A percentile compares a stretch with the other conserved stretches of the same genome.
phyloP scores from a whole-genome alignment of 2,888 invertebrate genomes.

The Timema podura region DNA sequence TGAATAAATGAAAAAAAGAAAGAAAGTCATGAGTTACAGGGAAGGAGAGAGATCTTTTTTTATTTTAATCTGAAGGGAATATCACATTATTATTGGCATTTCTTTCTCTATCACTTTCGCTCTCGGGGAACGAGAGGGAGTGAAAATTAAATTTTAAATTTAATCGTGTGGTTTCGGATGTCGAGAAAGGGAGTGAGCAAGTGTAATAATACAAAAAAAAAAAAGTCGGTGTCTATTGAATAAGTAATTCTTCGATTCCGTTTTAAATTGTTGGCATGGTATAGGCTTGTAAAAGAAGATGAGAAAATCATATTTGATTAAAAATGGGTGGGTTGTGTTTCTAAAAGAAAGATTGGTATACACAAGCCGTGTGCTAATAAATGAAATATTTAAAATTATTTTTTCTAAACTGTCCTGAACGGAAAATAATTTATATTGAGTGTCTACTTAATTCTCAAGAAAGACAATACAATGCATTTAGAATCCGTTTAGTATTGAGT shows the following conservation, averaged over 20 bases:
- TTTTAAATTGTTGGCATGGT: not conserved
- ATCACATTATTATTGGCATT: constrained; percentile 26
- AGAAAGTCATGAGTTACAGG: constrained; percentile 14
- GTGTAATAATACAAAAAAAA: constrained; percentile 21
- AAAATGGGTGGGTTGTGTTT: too few relatives aligned
- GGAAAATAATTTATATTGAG: too few relatives aligned
- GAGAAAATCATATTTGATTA: too few relatives aligned
- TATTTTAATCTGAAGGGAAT: constrained; percentile 22
- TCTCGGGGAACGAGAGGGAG: constrained; percentile 10
- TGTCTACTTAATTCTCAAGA: too few relatives aligned
- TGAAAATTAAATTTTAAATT: constrained; percentile 32
- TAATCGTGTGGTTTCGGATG: constrained; percentile 31
- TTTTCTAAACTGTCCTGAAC: too few relatives aligned
- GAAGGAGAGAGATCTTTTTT: not conserved
- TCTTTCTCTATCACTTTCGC: constrained; percentile 25
- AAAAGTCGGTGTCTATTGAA: constrained; percentile 24
- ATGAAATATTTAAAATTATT: too few relatives aligned
- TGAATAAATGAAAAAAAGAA: constrained; percentile 8
- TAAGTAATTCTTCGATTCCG: constrained; percentile 23
- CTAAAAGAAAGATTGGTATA: too few relatives aligned
- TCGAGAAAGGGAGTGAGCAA: constrained; percentile 14
- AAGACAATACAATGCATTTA: too few relatives aligned
- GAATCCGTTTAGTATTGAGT: too few relatives aligned
- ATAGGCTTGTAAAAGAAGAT: too few relatives aligned
- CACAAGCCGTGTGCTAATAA: too few relatives aligned